Base-by-base conservation (phyloP, 2,888 invertebrate genomes). In the Physocephala rufipes region DNA sequence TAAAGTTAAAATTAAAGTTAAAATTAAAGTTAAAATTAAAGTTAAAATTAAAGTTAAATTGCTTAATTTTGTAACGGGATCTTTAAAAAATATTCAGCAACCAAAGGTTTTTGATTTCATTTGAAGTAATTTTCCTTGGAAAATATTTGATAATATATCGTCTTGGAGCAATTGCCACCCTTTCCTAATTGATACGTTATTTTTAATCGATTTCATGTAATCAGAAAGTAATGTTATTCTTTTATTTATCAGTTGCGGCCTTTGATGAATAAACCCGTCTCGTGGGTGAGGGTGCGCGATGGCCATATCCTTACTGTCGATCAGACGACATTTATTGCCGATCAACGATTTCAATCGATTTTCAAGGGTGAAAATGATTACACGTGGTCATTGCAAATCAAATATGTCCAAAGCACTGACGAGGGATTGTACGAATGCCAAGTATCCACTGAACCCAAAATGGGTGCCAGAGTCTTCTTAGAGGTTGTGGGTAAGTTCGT, bases 361-460 rank as follows among this genome's bases (percentile, higher is more conserved):
- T 91, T 93, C 79, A 92, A 93, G 73, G 84, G 81, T 55, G 90
- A 92, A 76, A 90, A 92, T 66, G 94, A 95, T 86, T 95, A 94
- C 77, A 82, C 81, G 24, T 96, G 96, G 95, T 95, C 95, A 16
- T 87, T 96, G 76, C 95, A 95, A 89, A 92, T 93, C 80, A 95
- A 95, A 87, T 95, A 94, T 87, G 95, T 94, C 77, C 93, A 94
- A 85, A 90, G 92, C 73, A 89, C 92, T 75, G 96, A 96, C 87
- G 93, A 93, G 76, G 96, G 96, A 76, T 90, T 93, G 85, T 96
- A 96, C 87, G 96, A 96, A 89, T 96, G 95, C 86, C 96, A 96
- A 90, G 94, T 95, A 82, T 94, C 95, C 87, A 95, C 95, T 74
- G 95, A 95, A 86, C 95, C 96, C 79, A 96, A 96, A 89, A 93